Conservation (phyloP, 1,140 invertebrate species). For the Ditylenchus dipsaci region DNA sequence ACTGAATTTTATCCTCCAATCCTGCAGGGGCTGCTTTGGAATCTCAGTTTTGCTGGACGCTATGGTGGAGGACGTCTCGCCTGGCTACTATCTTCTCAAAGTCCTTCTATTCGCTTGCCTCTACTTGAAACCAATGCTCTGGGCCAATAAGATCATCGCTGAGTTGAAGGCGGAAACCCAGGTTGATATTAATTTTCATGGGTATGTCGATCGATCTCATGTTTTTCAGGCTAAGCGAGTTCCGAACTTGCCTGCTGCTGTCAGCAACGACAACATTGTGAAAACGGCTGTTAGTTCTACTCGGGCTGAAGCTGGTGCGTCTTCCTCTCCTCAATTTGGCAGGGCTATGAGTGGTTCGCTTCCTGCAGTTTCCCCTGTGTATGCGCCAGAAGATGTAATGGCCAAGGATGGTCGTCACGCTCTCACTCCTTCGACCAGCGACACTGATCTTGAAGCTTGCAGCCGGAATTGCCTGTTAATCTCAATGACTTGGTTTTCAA, state of each 20-base stretch:
- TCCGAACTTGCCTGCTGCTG: too few species aligned
- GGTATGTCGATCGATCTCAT: too few species aligned
- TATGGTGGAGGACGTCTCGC: constrained; percentile 28
- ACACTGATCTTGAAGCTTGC: constrained; percentile 12
- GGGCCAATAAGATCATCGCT: constrained; percentile 29
- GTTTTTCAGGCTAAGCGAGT: too few species aligned
- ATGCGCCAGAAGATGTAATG: background rate
- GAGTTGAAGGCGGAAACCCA: background rate
- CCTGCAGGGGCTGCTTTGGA: constrained; percentile 20
- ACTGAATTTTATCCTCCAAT: background rate
- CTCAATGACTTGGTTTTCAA: constrained; percentile 28
- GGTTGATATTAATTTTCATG: too few species aligned
- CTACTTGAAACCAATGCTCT: constrained; percentile 23
- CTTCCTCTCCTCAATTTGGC: background rate
- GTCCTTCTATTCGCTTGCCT: constrained; percentile 26
- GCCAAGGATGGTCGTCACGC: constrained; percentile 4
- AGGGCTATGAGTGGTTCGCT: background rate
- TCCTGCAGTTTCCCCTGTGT: background rate
- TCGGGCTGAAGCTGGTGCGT: too few species aligned
- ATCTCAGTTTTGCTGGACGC: constrained; percentile 26
- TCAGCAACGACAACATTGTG: too few species aligned
- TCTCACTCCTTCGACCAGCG: constrained; percentile 3
- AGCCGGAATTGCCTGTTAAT: constrained; percentile 8
- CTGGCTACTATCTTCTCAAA: constrained; percentile 33
- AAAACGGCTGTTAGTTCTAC: too few species aligned